Evolutionary conservation across 2,888 invertebrate genomes (phyloP).

Genomic region (Bruchidius siliquastri): DNA sequence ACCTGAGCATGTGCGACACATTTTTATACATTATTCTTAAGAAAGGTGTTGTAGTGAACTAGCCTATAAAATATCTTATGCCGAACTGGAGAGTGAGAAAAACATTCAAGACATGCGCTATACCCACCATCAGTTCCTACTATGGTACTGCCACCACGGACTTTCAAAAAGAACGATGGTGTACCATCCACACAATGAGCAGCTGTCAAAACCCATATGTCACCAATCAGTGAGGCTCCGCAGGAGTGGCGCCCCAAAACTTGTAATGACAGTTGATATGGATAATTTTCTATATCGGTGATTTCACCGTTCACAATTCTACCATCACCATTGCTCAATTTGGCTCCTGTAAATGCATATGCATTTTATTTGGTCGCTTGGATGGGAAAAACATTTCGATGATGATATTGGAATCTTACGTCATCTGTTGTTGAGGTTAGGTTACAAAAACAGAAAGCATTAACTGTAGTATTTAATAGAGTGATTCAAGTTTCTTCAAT

Average conservation of each 20-base stretch:
- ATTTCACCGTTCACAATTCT: conserved; percentile 22
- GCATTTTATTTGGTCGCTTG: too few species aligned
- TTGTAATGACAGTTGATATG: conserved; percentile 20
- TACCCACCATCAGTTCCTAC: neutral
- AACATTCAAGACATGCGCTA: neutral
- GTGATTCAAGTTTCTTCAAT: too few species aligned
- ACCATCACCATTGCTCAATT: neutral
- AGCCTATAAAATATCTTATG: too few species aligned
- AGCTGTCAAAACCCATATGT: conserved; percentile 24
- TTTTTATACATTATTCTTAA: too few species aligned
- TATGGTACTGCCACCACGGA: conserved; percentile 14
- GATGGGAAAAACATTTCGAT: too few species aligned
- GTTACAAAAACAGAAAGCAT: too few species aligned
- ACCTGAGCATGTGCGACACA: too few species aligned
- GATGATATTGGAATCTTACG: too few species aligned
- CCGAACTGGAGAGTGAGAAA: neutral
- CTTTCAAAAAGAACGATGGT: conserved; percentile 4
- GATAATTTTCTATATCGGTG: conserved; percentile 19
- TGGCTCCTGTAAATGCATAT: neutral
- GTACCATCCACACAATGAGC: conserved; percentile 22
- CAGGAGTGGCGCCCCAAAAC: conserved; percentile 14
- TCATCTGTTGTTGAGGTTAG: too few species aligned
- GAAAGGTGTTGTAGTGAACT: too few species aligned
- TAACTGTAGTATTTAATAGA: too few species aligned
- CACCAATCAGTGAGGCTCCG: conserved; percentile 25